Conservation (phyloP, 2,113 vertebrate genomes). For the Lepus americanus region DNA sequence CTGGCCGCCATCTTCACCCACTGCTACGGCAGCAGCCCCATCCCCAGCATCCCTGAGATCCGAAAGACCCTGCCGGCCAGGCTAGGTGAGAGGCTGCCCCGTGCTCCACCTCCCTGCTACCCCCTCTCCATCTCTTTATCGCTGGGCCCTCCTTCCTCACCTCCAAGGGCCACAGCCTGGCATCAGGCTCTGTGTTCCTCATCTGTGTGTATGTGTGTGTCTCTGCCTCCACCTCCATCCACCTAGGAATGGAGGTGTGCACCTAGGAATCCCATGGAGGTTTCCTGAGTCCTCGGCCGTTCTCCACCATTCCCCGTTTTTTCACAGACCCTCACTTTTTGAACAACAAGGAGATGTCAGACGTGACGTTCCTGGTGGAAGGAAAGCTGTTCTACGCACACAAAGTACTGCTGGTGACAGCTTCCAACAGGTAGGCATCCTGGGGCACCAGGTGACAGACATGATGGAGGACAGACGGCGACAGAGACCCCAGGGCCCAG, state of each 20-base stretch:
- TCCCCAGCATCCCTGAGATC: conserved; percentile 93
- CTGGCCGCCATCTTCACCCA: conserved; percentile 94
- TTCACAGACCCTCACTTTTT: conserved; percentile 95
- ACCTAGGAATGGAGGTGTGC: no score
- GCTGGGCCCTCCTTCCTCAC: background rate
- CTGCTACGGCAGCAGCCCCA: conserved; percentile 95
- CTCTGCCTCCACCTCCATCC: no score
- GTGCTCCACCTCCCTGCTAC: fast-evolving
- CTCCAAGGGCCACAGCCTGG: background rate
- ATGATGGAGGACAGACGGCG: background rate
- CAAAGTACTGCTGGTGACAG: conserved; percentile 96
- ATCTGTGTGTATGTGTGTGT: background rate
- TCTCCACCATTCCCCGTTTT: background rate
- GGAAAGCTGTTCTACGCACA: conserved; percentile 98
- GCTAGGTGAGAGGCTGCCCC: conserved; percentile 88
- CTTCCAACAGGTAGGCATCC: conserved; percentile 93
- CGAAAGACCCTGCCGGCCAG: conserved; percentile 93
- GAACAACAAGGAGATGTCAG: conserved; percentile 99
- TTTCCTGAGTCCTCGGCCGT: no score
- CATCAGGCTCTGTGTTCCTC: background rate
- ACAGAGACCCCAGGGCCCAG: background rate
- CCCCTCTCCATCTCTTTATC: fast-evolving
- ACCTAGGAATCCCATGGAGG: fast-evolving
- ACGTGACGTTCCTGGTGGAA: conserved; percentile 96
- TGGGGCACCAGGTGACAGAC: fast-evolving